Evolutionary conservation across 2,113 vertebrate species (phyloP).

Genomic region (Furnarius figulus): DNA sequence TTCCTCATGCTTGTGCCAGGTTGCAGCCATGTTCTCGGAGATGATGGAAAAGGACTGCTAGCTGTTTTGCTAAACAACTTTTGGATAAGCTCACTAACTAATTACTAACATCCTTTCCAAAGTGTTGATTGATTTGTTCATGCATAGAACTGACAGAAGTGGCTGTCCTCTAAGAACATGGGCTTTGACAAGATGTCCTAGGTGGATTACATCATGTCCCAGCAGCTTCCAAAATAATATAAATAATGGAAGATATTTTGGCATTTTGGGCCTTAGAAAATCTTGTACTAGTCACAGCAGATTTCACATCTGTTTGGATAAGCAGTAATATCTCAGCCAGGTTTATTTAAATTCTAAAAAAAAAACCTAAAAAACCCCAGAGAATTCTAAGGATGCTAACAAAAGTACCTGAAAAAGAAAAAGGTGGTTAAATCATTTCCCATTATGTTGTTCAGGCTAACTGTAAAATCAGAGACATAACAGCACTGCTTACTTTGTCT

Average conservation of each 20-base stretch:
- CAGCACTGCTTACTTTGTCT: neutral
- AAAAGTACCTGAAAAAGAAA: neutral
- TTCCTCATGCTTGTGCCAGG: accelerated
- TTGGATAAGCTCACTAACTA: neutral
- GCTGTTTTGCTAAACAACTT: neutral
- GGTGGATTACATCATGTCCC: neutral
- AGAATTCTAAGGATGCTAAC: neutral
- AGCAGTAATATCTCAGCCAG: neutral
- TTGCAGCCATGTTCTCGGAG: neutral
- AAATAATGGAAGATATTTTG: neutral
- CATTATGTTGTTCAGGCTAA: neutral
- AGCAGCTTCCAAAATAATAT: neutral
- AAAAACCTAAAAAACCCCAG: accelerated
- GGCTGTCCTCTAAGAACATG: neutral
- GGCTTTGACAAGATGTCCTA: neutral
- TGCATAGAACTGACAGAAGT: neutral
- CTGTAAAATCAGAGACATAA: neutral
- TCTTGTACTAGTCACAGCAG: neutral
- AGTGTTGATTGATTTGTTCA: neutral
- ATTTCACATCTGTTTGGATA: neutral
- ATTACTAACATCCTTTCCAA: neutral
- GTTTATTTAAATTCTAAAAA: neutral
- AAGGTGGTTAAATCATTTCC: neutral
- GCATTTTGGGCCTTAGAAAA: neutral
- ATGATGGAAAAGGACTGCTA: neutral